phyloP scores from a whole-genome alignment of 1,140 invertebrate genomes.

The Eueides isabella region DNA sequence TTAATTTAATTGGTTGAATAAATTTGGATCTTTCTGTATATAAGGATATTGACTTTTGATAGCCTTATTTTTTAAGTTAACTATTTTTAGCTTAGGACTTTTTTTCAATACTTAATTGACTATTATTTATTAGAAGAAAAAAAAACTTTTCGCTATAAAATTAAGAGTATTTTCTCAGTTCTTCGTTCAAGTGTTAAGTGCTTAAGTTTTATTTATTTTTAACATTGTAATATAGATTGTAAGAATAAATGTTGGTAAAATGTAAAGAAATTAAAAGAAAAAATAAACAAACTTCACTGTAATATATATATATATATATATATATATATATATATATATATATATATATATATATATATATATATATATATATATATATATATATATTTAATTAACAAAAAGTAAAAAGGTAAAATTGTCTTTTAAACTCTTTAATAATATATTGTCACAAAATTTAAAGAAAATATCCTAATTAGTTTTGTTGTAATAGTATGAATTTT shows the following conservation, averaged over 20 bases:
- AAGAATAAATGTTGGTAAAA: background rate
- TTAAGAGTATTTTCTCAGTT: background rate
- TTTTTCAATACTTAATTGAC: conserved; percentile 16
- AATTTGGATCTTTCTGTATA: conserved; percentile 28
- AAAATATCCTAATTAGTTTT: background rate
- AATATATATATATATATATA: no score
- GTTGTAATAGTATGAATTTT: background rate
- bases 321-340: no score
- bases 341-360: no score
- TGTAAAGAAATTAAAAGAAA: background rate
- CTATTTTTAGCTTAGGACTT: conserved; percentile 20
- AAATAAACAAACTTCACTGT: background rate
- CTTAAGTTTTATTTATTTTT: background rate
- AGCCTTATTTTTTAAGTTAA: conserved; percentile 13
- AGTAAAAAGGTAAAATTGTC: no score
- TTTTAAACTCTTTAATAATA: background rate
- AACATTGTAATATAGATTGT: background rate
- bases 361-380: no score
- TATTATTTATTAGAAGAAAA: conserved; percentile 27
- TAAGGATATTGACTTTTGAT: conserved; percentile 16
- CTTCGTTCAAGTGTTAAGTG: background rate
- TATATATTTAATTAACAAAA: no score
- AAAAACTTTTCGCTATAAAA: background rate
- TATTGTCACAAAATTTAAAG: background rate
- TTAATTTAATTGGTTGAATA: background rate